phyloP scores from a whole-genome alignment of 30 jellyfish, hydroid and myxozoan species.

The Aurelia sp. region DNA sequence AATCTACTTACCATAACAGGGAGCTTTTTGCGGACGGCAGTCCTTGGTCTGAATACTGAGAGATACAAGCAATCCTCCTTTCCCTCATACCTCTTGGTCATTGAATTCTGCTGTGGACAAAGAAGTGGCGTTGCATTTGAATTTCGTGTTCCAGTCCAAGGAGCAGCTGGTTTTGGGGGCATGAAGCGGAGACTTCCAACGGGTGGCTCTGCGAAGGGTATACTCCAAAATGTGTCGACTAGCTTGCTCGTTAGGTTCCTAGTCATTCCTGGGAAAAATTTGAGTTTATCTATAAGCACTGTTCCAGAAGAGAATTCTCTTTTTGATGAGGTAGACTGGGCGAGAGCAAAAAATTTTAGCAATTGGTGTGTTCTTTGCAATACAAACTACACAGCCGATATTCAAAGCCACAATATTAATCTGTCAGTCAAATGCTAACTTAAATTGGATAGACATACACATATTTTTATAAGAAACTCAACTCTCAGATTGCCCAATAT shows the following conservation, averaged over 20 bases:
- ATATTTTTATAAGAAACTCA: no score
- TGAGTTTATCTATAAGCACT: no score
- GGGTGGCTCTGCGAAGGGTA: conserved; percentile 56
- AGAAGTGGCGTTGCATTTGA: neutral
- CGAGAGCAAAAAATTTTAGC: no score
- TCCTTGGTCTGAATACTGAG: conserved; percentile 10
- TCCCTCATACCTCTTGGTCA: neutral
- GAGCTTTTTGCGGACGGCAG: conserved; percentile 1
- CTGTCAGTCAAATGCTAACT: no score
- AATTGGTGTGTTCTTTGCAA: no score
- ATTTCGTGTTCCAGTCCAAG: conserved; percentile 25
- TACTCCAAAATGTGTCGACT: conserved; percentile 28
- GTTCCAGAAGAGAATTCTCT: no score
- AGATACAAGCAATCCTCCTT: conserved; percentile 36
- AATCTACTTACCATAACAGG: conserved; percentile 24
- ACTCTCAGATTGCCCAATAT: no score
- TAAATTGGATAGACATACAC: no score
- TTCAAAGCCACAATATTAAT: no score
- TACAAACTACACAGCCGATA: no score
- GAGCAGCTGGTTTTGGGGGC: conserved; percentile 22
- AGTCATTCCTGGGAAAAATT: neutral
- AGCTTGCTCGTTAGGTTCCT: neutral
- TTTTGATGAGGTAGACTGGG: no score
- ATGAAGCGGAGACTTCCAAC: conserved; percentile 24
- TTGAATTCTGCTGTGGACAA: conserved; percentile 10